phyloP scores from a whole-genome alignment of 1,140 invertebrate genomes.

The Archegozetes longisetosus region DNA sequence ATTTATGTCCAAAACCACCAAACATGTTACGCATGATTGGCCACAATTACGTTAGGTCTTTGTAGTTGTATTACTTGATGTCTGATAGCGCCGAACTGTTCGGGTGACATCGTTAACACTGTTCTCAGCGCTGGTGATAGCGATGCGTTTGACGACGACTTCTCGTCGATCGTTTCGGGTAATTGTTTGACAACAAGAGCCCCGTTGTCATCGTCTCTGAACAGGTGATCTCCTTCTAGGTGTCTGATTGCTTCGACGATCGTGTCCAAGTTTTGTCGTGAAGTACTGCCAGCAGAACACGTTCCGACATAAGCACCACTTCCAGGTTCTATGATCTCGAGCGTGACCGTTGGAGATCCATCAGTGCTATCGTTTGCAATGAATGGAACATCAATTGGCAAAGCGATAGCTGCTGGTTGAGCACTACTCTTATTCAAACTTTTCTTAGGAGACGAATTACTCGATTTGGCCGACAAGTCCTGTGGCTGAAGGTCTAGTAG shows the following conservation, averaged over 20 bases:
- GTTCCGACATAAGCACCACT: neutral
- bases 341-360: constrained; percentile 6
- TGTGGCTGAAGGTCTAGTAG: neutral
- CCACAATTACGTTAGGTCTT: constrained; percentile 12
- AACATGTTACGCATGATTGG: neutral
- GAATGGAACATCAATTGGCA: constrained; percentile 19
- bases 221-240: constrained; percentile 81
- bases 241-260: constrained; percentile 95
- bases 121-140: neutral
- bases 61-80: constrained; percentile 5
- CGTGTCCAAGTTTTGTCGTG: constrained; percentile 83
- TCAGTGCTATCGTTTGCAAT: constrained; percentile 3
- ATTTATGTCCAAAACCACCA: neutral
- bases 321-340: constrained; percentile 12
- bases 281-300: constrained; percentile 33
- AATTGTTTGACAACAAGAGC: neutral
- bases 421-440: neutral
- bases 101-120: neutral
- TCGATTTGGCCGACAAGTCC: constrained; percentile 1
- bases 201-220: constrained; percentile 26
- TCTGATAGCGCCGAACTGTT: neutral
- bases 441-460: neutral
- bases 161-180: neutral
- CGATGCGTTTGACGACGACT: neutral
- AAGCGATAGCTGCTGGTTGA: constrained; percentile 19